These are phyloP conservation scores for Cephalopholis sonnerati DNA, from an alignment of 2,113 vertebrate genomes.

Conservation along the genomic window DNA sequence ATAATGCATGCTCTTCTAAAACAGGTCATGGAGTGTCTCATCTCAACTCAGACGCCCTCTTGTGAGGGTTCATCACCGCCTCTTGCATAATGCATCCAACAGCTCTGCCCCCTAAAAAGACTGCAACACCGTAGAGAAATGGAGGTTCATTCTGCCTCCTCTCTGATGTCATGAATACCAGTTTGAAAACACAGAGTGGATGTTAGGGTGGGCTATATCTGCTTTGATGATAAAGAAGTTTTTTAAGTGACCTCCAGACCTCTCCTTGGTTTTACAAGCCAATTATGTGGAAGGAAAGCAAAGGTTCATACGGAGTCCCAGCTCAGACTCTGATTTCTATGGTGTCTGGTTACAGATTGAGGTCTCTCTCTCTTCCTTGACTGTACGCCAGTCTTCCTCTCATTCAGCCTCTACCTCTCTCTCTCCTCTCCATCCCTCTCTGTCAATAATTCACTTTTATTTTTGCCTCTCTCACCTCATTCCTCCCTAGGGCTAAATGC, in stretches of 20 bases:
- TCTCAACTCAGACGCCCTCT: constrained; percentile 24
- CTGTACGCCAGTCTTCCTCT: not conserved
- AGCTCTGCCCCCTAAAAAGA: constrained; percentile 14
- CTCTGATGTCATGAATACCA: constrained; percentile 18
- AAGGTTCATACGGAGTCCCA: constrained; percentile 4
- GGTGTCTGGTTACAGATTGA: constrained; percentile 15
- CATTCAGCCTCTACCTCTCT: not conserved
- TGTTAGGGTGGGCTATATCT: not conserved
- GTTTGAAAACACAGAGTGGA: not conserved
- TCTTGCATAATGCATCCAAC: constrained; percentile 57
- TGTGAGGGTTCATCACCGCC: constrained; percentile 49
- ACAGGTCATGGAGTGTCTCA: constrained; percentile 39
- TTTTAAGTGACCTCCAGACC: constrained; percentile 38
- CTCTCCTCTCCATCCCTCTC: not conserved
- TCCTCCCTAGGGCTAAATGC: not conserved
- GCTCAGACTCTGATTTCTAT: constrained; percentile 14
- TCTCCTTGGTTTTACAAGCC: constrained; percentile 31
- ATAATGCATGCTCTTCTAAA: constrained; percentile 47
- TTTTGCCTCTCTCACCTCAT: not conserved
- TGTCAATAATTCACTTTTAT: not conserved
- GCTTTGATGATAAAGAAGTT: constrained; percentile 8
- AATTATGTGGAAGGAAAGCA: constrained; percentile 44
- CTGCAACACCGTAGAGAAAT: constrained; percentile 18
- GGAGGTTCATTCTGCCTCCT: constrained; percentile 7
- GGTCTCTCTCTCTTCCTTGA: not conserved